phyloP scores from a whole-genome alignment of 2,113 vertebrate genomes.

The Machaerirhynchus nigripectus region DNA sequence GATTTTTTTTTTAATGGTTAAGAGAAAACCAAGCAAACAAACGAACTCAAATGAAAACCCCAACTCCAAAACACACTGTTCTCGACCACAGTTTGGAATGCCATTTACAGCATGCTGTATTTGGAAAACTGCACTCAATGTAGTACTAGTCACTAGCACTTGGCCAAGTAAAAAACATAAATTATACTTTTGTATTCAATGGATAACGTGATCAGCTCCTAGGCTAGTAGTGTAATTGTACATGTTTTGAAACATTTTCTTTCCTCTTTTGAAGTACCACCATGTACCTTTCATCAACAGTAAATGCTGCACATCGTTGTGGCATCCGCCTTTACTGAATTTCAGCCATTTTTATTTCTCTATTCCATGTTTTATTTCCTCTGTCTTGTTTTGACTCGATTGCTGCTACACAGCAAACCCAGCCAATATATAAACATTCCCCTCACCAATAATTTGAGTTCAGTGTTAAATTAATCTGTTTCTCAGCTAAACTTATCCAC shows the following conservation, averaged over 20 bases:
- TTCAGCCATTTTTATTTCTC: not conserved
- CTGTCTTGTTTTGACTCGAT: not conserved
- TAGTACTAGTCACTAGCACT: not conserved
- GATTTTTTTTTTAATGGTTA: not conserved
- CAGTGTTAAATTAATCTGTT: not conserved
- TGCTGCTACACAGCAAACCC: not conserved
- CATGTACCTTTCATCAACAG: not conserved
- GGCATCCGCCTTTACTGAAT: not conserved
- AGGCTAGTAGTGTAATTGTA: not conserved
- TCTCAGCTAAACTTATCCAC: not conserved
- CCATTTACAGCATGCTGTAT: not conserved
- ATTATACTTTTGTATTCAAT: not conserved
- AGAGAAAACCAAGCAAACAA: not conserved
- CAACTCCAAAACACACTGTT: not conserved
- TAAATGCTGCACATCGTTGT: not conserved
- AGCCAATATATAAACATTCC: not conserved
- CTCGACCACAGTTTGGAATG: not conserved
- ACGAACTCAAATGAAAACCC: not conserved
- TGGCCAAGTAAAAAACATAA: not conserved
- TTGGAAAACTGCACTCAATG: not conserved
- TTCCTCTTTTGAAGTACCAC: not conserved
- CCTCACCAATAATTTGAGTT: not conserved
- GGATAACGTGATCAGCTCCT: not conserved
- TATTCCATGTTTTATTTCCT: not conserved
- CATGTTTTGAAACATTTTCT: not conserved